These are phyloP conservation scores for Anaspis maculata DNA, from an alignment of 2,888 invertebrate genomes.

Conservation along the genomic window DNA sequence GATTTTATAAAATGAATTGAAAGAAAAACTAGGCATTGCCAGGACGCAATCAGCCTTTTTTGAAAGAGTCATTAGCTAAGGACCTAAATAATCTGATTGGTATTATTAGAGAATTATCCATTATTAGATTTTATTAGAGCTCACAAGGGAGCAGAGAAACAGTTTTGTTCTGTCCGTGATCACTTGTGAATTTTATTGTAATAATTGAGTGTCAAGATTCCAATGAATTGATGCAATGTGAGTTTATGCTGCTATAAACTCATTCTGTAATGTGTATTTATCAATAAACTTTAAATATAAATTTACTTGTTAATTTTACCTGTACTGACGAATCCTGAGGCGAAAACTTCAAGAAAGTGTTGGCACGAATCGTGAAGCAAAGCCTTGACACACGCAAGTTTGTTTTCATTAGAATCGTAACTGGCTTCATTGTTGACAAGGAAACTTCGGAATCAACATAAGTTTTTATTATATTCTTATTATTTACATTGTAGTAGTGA, in stretches of 20 bases:
- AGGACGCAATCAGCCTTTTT: slow-evolving; percentile 21
- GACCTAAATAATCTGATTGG: slow-evolving; percentile 15
- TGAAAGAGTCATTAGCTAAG: slow-evolving; percentile 22
- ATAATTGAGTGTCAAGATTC: slow-evolving; percentile 29
- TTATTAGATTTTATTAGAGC: slow-evolving; percentile 7
- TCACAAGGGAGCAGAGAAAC: slow-evolving; percentile 7
- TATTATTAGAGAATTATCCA: slow-evolving; percentile 14
- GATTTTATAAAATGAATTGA: slow-evolving; percentile 25
- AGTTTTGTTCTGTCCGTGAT: slow-evolving; percentile 24
- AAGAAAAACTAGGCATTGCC: too few relatives aligned
- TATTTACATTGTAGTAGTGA: too few relatives aligned
- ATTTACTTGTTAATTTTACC: slow-evolving; percentile 6
- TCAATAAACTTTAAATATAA: slow-evolving; percentile 26
- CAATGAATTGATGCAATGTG: slow-evolving; percentile 32
- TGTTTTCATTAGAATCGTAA: too few relatives aligned
- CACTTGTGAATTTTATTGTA: slow-evolving; percentile 25
- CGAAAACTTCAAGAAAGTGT: too few relatives aligned
- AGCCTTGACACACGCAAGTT: too few relatives aligned
- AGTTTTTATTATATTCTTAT: too few relatives aligned
- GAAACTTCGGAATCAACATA: too few relatives aligned
- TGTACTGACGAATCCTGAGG: too few relatives aligned
- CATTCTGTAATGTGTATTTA: slow-evolving; percentile 33
- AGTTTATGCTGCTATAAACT: slow-evolving; percentile 18
- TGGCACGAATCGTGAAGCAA: too few relatives aligned
- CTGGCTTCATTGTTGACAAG: too few relatives aligned